Base-by-base conservation (phyloP, 2,113 vertebrate species). In the Cervus canadensis region DNA sequence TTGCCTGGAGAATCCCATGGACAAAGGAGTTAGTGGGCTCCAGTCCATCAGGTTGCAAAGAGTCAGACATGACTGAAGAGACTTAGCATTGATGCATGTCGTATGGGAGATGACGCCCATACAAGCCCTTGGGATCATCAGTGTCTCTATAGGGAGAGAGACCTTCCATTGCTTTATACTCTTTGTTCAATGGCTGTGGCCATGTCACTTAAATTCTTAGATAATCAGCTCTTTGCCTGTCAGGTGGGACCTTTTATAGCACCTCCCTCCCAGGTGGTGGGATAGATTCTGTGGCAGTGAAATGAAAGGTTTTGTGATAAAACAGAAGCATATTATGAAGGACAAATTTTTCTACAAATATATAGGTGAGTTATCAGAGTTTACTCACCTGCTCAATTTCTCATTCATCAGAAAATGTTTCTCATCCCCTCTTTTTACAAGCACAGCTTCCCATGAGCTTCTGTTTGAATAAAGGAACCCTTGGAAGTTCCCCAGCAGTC, bases 281-380 rank as follows among this genome's bases (percentile, higher is more conserved):
- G 85, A 45, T 14, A n/a, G n/a, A 6, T 23, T 19, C 26, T 30
- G 0, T 17, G 64, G 64, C n/a, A 54, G 15, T 2, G 7, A 36
- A 50, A 21, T 7, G 3, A 40, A 33, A 5, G 6, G 48, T 50
- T 67, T n/a, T 33, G 2, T 2, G 28, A 56, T 33, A 17, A 84
- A 62, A 45, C 17, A 7, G 17, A 14, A 3, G 45, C 1, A 0
- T 12, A 17, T 5, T 19, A 7, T 17, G 0, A 7, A 88, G 36
- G 87, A 45, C 12, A n/a, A 7, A 1, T 6, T 33, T 76, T 21
- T 57, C 40, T 52, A 7, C 28, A n/a, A n/a, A 26, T 2, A 33
- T 81, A 50, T 33, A 76, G 36, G 5, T 76, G 78, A 81, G 78
- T 6, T 1, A 8, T 4, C 2, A 1, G 57, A 30, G 25, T 40